A percentile compares a stretch with the other conserved stretches of the same genome.
Conservation (phyloP, 2,797 vertebrate species). For the Ctenochaetus hawaiiensis region DNA sequence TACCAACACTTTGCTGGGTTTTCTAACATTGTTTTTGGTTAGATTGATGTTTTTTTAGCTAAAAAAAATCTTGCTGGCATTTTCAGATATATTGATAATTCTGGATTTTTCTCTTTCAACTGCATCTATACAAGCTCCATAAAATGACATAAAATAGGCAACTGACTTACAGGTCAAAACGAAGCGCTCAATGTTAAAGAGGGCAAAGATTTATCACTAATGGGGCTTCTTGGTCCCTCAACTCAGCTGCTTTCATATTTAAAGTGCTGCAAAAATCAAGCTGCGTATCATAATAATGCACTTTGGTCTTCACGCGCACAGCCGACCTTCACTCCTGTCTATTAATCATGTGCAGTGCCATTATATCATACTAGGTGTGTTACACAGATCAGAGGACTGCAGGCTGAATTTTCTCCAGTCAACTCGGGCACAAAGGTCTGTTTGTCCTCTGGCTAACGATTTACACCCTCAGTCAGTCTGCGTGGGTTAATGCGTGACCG, state of each 20-base stretch:
- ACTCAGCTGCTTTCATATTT: background rate
- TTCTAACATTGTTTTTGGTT: background rate
- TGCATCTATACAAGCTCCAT: background rate
- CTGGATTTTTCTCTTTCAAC: background rate
- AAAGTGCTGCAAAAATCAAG: background rate
- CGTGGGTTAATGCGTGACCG: conserved; percentile 26
- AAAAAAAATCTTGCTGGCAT: background rate
- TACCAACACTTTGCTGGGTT: background rate
- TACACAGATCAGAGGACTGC: background rate
- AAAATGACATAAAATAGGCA: background rate
- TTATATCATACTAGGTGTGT: conserved; percentile 29
- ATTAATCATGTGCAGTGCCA: background rate
- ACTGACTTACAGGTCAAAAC: background rate
- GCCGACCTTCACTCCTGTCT: conserved; percentile 37
- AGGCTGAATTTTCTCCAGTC: background rate
- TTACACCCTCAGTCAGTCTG: conserved; percentile 60
- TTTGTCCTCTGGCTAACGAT: conserved; percentile 80
- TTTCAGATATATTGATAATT: background rate
- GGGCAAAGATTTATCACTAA: background rate
- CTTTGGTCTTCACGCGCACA: conserved; percentile 24
- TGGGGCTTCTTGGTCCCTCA: rapidly evolving
- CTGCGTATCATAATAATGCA: background rate
- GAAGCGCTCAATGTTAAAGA: background rate
- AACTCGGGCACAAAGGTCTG: conserved; percentile 77
- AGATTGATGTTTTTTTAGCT: background rate